Base-by-base conservation (phyloP, 2,888 invertebrate genomes). In the Orthosia gothica region DNA sequence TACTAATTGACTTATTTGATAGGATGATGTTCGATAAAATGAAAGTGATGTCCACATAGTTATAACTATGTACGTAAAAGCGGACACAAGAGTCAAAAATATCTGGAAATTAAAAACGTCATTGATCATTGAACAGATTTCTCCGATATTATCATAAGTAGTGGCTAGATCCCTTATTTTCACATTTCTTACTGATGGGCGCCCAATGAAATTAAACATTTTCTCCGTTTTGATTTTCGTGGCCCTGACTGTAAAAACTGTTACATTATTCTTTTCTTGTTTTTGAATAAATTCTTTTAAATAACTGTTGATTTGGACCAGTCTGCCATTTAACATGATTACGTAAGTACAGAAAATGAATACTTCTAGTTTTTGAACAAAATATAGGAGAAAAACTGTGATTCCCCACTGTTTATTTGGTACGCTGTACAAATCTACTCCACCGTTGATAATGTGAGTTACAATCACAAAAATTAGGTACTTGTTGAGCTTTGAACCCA, bases 41-140 rank as follows among this genome's bases (percentile, higher is more conserved):
- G 90, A 91, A 0, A 94, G 80, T 1, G 92, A 89, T 0, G 90
- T 87, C 92, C 93, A 94, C 73, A 94, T 92, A 9, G 92, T 90
- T 9, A 92, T 89, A 4, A 95, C 88, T n/a, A 93, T 92, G 65
- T 88, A 92, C 0, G 86, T 77, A 68, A 95, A 95, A 3, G 93
- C 91, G 20, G 91, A 91, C 3, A 93, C 87, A 2, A 94, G 86
- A 15, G 90, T 90, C 89, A 93, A 91, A 47, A 95, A 92, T 23
- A 94, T 92, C 81, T 93, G 92, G 26, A 92, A 93, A 77, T 94
- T 93, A 76, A 92, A 95, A 47, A 92, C 84, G 13, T 90, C 79
- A 67, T 94, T 95, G 45, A 94, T 88, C 72, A 91, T 79, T 5
- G 58, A 75, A 78, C 91, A 92, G 40, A 90, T 86, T 50, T 91